A percentile compares a stretch with the other conserved stretches of the same genome.
Evolutionary conservation across 92 coral and sea anemone genomes (phyloP).

Genomic region (Parazoanthus atlanticus): DNA sequence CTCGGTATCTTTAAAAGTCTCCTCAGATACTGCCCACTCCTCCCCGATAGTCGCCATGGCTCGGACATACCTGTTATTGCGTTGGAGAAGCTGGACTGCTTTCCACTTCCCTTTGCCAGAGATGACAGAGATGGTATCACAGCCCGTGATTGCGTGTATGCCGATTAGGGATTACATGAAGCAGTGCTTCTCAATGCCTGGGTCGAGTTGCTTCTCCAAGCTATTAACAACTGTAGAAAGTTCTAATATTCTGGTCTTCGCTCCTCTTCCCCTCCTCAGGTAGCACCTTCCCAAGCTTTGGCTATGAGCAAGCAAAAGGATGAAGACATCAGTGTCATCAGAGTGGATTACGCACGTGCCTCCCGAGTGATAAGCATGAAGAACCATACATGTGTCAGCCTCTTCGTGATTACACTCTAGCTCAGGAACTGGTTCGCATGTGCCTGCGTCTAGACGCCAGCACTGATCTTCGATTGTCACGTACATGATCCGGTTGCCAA

Average conservation of each 20-base stretch:
- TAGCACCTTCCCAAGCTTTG: background rate
- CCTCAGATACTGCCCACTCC: conserved; percentile 52
- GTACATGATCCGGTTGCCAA: conserved; percentile 37
- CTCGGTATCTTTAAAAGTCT: conserved; percentile 41
- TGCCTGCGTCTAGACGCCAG: conserved; percentile 40
- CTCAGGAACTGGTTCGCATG: conserved; percentile 46
- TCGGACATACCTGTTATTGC: conserved; percentile 42
- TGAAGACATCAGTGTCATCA: too few relatives aligned
- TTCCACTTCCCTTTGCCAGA: conserved; percentile 62
- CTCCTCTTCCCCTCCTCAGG: background rate
- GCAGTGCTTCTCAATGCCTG: conserved; percentile 4
- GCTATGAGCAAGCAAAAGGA: conserved; percentile 12
- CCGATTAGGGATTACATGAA: conserved; percentile 51
- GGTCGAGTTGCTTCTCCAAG: too few relatives aligned
- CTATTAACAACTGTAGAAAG: too few relatives aligned
- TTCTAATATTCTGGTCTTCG: conserved; percentile 1
- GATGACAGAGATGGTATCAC: conserved; percentile 57
- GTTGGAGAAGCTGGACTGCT: conserved; percentile 51
- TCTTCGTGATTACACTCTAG: conserved; percentile 59
- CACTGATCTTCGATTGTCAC: conserved; percentile 48
- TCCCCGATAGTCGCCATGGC: conserved; percentile 39
- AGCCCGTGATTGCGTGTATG: conserved; percentile 55
- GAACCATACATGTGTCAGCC: conserved; percentile 61
- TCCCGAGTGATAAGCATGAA: conserved; percentile 62
- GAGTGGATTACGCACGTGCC: conserved; percentile 10